Conservation (phyloP, 2,797 vertebrate species). For the Chromobotia macracanthus region DNA sequence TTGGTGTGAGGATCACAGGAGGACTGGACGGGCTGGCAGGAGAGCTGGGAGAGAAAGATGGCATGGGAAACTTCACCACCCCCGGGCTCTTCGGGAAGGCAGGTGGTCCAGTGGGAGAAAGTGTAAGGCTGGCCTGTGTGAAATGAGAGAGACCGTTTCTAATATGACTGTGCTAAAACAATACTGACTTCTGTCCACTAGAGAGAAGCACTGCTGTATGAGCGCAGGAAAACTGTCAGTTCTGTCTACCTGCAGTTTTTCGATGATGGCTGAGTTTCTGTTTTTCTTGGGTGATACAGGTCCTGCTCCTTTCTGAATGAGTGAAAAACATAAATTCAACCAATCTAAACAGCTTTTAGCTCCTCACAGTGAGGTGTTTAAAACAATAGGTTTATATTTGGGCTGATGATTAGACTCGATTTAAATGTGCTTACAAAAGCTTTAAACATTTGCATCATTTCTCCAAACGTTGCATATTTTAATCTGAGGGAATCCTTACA, state of each 20-base stretch:
- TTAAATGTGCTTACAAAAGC: too few relatives aligned
- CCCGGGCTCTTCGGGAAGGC: constrained; percentile 72
- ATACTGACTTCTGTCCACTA: constrained; percentile 49
- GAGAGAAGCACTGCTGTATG: constrained; percentile 41
- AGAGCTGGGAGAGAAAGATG: constrained; percentile 55
- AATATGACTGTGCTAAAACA: not conserved
- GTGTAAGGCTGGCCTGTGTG: constrained; percentile 70
- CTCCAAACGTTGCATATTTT: too few relatives aligned
- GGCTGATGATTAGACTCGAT: too few relatives aligned
- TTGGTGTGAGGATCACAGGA: constrained; percentile 33
- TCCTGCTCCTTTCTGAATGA: constrained; percentile 54
- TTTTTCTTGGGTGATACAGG: constrained; percentile 64
- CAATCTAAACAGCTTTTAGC: too few relatives aligned
- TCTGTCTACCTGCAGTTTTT: constrained; percentile 77
- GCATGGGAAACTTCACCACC: constrained; percentile 57
- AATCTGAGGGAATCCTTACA: too few relatives aligned
- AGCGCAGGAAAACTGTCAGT: not conserved
- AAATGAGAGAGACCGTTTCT: not conserved
- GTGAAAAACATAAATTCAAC: not conserved
- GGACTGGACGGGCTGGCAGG: constrained; percentile 25
- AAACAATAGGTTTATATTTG: too few relatives aligned
- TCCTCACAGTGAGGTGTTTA: too few relatives aligned
- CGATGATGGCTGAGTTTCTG: constrained; percentile 77
- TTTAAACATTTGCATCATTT: too few relatives aligned
- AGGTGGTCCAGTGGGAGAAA: constrained; percentile 63